These are phyloP conservation scores for Papilio xuthus DNA, from an alignment of 1,140 invertebrate genomes.

Conservation along the genomic window DNA sequence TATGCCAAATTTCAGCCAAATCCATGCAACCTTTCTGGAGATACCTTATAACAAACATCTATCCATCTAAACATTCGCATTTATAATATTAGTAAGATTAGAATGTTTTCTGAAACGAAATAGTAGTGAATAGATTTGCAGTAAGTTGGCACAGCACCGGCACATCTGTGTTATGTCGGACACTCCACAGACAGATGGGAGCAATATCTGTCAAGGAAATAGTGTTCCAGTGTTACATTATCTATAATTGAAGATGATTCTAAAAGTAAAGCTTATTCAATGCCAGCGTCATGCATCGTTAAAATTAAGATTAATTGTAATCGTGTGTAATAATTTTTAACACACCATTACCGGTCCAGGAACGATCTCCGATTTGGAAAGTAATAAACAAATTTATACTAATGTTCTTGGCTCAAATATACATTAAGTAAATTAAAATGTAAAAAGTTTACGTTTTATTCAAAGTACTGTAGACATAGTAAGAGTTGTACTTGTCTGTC, in stretches of 20 bases:
- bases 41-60: too few species aligned
- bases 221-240: slow-evolving; percentile 31
- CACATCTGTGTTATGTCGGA: slow-evolving; percentile 32
- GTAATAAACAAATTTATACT: not conserved
- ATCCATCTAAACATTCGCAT: too few species aligned
- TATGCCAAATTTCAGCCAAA: too few species aligned
- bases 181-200: slow-evolving; percentile 31
- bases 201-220: slow-evolving; percentile 38
- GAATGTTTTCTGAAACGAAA: not conserved
- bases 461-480: too few species aligned
- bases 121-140: slow-evolving; percentile 26
- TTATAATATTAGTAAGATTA: too few species aligned
- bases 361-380: not conserved
- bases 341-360: slow-evolving; percentile 6
- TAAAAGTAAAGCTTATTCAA: slow-evolving; percentile 36
- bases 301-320: slow-evolving; percentile 18
- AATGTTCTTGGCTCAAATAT: not conserved
- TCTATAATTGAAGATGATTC: slow-evolving; percentile 36
- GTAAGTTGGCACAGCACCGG: slow-evolving; percentile 32
- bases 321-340: slow-evolving; percentile 14
- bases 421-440: not conserved
- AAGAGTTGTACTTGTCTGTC: too few species aligned
- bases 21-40: too few species aligned
- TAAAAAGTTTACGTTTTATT: too few species aligned
- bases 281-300: slow-evolving; percentile 29